Base-by-base conservation (phyloP, 2,888 invertebrate genomes). In the Trissonchulus latispiculum region DNA sequence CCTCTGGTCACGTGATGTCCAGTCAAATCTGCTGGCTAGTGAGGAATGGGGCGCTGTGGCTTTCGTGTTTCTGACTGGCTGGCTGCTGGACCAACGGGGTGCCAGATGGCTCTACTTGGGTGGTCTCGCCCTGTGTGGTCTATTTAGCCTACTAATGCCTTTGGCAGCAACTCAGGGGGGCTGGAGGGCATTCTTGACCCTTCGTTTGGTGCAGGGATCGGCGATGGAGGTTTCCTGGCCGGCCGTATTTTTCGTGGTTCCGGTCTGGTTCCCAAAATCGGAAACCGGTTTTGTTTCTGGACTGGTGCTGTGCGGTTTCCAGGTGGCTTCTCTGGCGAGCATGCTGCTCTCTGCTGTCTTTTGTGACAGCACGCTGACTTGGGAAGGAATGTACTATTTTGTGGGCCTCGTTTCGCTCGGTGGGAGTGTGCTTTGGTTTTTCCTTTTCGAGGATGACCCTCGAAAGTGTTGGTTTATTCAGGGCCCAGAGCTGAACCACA, bases 31-130 rank as follows among this genome's bases (percentile, higher is more conserved):
- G 33, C 36, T 68, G 2, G 69, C 69, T 2, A 36, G 35, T 3
- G 69, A 68, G 33, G 33, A 2, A 2, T 36, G 33, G 33, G 69
- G 69, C 33, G 33, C 69, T 15, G n/a, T 68, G 8, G 8, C n/a
- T n/a, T 68, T 68, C 35, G 36, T 3, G n/a, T 33, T 68, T 2
- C n/a, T 33, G n/a, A 36, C 36, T n/a, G 35, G 69, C 33, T 33
- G n/a, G 2, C 31, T 68, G 2, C 33, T 68, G 32, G 69, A 68
- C 36, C 29, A 36, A n/a, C 36, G 3, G 8, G 69, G 69, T n/a
- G 69, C n/a, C 8, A 68, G 36, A 68, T 68, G 36, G 33, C 31
- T 68, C n/a, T 68, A 33, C 69, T n/a, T 33, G 31, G 69, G 35
- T 2, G 28, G 35, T 32, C 2, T 33, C 35, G 35, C 23, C n/a